Evolutionary conservation across 2,113 vertebrate species (phyloP).

Genomic region (Coryphaenoides rupestris): DNA sequence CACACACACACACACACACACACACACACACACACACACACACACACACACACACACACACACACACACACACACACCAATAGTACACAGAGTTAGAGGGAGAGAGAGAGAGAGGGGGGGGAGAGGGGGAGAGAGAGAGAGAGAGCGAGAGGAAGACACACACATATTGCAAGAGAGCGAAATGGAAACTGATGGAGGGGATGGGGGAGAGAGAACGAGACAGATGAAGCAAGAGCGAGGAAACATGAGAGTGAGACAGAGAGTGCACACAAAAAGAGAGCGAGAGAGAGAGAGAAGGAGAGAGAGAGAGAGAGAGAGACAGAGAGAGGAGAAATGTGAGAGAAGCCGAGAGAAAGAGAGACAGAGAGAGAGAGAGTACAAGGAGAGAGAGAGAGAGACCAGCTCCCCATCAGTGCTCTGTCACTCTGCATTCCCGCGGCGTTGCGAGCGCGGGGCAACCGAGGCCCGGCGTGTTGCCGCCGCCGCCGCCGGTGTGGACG

Average conservation of each 20-base stretch:
- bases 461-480: constrained; percentile 27
- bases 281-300: background rate
- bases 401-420: constrained; percentile 8
- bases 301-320: background rate
- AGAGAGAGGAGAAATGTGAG: background rate
- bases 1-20: background rate
- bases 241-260: background rate
- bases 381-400: background rate
- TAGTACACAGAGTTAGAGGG: background rate
- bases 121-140: background rate
- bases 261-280: background rate
- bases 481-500: constrained; percentile 17
- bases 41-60: background rate
- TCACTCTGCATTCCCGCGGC: constrained; percentile 22
- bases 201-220: background rate
- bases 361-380: background rate
- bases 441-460: constrained; percentile 21
- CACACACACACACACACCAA: background rate
- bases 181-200: background rate
- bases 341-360: background rate
- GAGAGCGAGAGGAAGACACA: background rate
- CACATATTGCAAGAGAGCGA: background rate
- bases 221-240: too few species aligned
- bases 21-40: background rate
- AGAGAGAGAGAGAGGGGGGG: background rate